These are phyloP conservation scores for Calliscelio sp. DNA, from an alignment of 2,888 invertebrate species.

Conservation along the genomic window DNA sequence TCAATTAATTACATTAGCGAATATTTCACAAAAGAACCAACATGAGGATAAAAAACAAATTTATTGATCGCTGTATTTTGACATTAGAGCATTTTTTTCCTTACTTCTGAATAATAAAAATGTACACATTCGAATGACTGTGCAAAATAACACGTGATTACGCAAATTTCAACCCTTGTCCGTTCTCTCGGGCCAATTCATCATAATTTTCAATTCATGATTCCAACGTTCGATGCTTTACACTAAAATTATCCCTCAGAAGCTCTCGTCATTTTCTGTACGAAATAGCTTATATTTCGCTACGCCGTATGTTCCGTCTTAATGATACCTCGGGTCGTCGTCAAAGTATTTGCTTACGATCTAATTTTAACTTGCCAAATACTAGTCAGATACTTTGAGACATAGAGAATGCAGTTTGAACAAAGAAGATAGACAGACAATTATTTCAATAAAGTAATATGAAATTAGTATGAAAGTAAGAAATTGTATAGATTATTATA, in stretches of 20 bases:
- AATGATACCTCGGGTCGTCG: conserved; percentile 53
- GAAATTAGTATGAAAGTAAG: no score
- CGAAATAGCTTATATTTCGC: conserved; percentile 50
- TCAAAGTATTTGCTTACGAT: conserved; percentile 57
- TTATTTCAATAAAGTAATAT: no score
- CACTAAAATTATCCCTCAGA: conserved; percentile 51
- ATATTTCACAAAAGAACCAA: conserved; percentile 13
- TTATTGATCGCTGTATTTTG: neutral
- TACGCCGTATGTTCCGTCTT: conserved; percentile 38
- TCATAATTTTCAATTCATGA: conserved; percentile 55
- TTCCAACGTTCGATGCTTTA: conserved; percentile 29
- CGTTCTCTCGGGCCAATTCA: conserved; percentile 30
- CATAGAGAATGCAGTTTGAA: neutral
- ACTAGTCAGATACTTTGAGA: conserved; percentile 32
- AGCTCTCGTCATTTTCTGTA: conserved; percentile 49
- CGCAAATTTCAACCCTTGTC: conserved; percentile 31
- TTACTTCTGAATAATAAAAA: conserved; percentile 6
- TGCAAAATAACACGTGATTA: conserved; percentile 45
- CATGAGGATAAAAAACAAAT: neutral
- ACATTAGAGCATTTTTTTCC: neutral
- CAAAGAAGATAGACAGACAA: no score
- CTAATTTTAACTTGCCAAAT: conserved; percentile 57
- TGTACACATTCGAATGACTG: conserved; percentile 15
- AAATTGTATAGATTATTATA: no score
- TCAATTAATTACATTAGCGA: conserved; percentile 12